These are phyloP conservation scores for Lepidurus arcticus DNA, from an alignment of 1,140 invertebrate species.

Conservation along the genomic window DNA sequence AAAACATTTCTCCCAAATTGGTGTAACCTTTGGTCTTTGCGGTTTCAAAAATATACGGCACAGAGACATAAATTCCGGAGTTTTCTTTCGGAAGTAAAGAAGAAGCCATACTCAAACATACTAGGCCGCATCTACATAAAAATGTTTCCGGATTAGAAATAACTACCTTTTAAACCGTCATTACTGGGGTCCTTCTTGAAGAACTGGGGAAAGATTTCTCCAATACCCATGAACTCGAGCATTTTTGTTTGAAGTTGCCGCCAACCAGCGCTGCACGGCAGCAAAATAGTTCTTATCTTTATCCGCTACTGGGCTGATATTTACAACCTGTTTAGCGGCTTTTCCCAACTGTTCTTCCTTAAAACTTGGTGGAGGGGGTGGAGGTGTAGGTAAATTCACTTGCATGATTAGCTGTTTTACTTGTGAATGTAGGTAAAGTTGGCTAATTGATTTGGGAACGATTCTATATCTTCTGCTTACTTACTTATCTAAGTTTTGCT, in stretches of 20 bases:
- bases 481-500: no score
- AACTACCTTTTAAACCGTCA: neutral
- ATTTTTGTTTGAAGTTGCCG: neutral
- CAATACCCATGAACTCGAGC: neutral
- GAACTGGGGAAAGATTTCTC: neutral
- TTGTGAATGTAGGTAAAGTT: no score
- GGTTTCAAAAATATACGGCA: constrained; percentile 55
- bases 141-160: neutral
- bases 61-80: constrained; percentile 40
- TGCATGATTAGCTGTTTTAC: no score
- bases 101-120: constrained; percentile 68
- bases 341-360: neutral
- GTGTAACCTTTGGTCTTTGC: constrained; percentile 59
- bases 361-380: neutral
- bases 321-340: neutral
- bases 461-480: no score
- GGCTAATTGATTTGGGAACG: no score
- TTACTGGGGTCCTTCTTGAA: neutral
- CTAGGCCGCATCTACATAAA: constrained; percentile 66
- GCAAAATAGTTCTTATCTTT: neutral
- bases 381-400: neutral
- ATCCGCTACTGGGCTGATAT: neutral
- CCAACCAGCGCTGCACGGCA: neutral
- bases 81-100: constrained; percentile 52
- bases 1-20: constrained; percentile 79